A percentile compares a stretch with the other conserved stretches of the same genome.
Evolutionary conservation across 2,113 vertebrate genomes (phyloP).

Genomic region (Gracilinanus agilis): DNA sequence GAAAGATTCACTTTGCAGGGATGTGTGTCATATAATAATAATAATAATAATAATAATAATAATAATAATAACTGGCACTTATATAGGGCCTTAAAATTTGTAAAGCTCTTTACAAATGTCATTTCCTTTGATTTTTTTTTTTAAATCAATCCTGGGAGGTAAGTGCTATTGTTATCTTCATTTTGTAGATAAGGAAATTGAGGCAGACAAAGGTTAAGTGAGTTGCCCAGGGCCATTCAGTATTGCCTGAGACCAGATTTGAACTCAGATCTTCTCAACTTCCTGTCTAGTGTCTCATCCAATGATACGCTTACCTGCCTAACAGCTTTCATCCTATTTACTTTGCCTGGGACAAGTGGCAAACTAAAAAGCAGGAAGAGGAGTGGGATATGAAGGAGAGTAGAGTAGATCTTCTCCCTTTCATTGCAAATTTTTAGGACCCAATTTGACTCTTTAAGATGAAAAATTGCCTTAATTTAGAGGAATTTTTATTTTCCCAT

Average conservation of each 20-base stretch:
- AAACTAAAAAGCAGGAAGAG: background rate
- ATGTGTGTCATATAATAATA: background rate
- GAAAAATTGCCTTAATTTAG: background rate
- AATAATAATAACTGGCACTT: too few relatives aligned
- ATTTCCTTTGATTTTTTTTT: too few relatives aligned
- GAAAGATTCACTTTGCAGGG: background rate
- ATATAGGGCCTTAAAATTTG: too few relatives aligned
- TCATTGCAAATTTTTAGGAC: background rate
- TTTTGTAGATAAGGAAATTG: background rate
- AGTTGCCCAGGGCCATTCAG: background rate
- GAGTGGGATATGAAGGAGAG: background rate
- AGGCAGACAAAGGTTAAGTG: background rate
- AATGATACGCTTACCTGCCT: background rate
- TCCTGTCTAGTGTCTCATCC: background rate
- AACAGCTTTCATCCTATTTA: background rate
- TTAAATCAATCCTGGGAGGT: too few relatives aligned
- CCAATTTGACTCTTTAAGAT: background rate
- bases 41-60: background rate
- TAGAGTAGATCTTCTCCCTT: background rate
- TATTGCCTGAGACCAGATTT: background rate
- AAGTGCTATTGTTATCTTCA: background rate
- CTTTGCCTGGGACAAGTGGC: background rate
- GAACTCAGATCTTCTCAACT: background rate
- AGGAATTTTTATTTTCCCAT: background rate
- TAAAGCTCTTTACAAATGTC: too few relatives aligned